Evolutionary conservation across 1,140 invertebrate species (phyloP).

Genomic region (Anoplolepis gracilipes): DNA sequence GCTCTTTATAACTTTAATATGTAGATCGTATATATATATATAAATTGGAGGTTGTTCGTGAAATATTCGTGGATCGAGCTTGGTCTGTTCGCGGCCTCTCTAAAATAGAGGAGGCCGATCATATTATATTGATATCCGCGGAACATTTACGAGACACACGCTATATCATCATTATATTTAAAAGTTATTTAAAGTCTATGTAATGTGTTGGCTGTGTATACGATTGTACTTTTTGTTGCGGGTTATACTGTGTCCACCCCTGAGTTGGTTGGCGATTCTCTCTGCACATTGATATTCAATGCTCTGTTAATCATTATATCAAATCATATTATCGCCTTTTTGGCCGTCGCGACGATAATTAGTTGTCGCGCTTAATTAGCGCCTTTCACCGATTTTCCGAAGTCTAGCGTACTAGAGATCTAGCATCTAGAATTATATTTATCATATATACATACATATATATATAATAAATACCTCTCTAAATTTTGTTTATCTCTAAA

Average conservation of each 20-base stretch:
- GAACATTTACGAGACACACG: conserved; percentile 52
- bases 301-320: conserved; percentile 54
- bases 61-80: conserved; percentile 57
- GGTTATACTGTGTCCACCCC: conserved; percentile 84
- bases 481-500: conserved; percentile 54
- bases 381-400: not conserved
- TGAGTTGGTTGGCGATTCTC: conserved; percentile 80
- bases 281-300: conserved; percentile 68
- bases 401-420: not conserved
- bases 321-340: conserved; percentile 56
- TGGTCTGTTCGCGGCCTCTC: conserved; percentile 47
- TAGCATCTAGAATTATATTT: no score
- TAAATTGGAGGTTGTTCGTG: conserved; percentile 50
- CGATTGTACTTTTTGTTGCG: conserved; percentile 86
- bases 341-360: conserved; percentile 38
- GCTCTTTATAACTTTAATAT: conserved; percentile 35
- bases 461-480: conserved; percentile 66
- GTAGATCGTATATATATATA: conserved; percentile 34
- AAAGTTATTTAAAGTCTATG: conserved; percentile 81
- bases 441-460: conserved; percentile 11
- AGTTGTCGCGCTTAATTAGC: conserved; percentile 6
- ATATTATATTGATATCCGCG: conserved; percentile 64
- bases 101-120: conserved; percentile 20
- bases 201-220: conserved; percentile 85
- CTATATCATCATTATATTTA: conserved; percentile 77